Percentiles rank a stretch among this genome's conserved stretches.
phyloP scores from a whole-genome alignment of 2,888 invertebrate species.

The Zelleria hepariella region DNA sequence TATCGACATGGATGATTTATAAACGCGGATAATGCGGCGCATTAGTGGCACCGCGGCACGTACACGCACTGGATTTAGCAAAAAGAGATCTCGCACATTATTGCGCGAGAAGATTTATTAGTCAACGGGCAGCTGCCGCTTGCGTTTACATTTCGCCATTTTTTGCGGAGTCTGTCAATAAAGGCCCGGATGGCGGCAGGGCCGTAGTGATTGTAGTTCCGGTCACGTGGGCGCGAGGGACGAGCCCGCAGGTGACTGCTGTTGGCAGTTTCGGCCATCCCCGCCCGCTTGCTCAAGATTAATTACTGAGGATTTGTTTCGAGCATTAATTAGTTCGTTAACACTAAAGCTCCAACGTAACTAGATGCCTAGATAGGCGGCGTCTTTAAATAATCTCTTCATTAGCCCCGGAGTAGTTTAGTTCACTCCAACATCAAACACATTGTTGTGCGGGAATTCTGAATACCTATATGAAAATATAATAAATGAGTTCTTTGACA shows the following conservation, averaged over 20 bases:
- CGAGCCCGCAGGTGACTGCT: background rate
- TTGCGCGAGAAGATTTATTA: constrained; percentile 41
- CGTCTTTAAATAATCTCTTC: background rate
- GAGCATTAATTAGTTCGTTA: background rate
- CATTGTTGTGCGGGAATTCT: background rate
- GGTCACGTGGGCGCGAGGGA: constrained; percentile 21
- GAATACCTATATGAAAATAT: background rate
- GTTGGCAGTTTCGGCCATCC: background rate
- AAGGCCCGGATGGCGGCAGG: constrained; percentile 21
- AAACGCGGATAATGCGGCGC: constrained; percentile 46
- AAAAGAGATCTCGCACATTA: constrained; percentile 45
- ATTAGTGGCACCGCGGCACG: constrained; percentile 56
- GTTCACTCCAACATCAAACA: background rate
- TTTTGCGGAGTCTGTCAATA: constrained; percentile 29
- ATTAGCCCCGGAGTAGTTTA: background rate
- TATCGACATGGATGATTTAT: constrained; percentile 62
- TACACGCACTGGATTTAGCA: constrained; percentile 44
- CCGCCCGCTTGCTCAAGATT: background rate
- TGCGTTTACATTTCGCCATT: constrained; percentile 23
- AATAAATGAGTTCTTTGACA: background rate
- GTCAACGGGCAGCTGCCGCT: constrained; percentile 18
- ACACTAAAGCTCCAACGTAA: background rate
- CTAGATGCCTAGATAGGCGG: background rate
- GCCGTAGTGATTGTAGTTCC: constrained; percentile 27
- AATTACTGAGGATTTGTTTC: background rate